Percentiles rank a stretch among this genome's conserved stretches.
Evolutionary conservation across 2,888 invertebrate species (phyloP).

Genomic region (Hyalella azteca): DNA sequence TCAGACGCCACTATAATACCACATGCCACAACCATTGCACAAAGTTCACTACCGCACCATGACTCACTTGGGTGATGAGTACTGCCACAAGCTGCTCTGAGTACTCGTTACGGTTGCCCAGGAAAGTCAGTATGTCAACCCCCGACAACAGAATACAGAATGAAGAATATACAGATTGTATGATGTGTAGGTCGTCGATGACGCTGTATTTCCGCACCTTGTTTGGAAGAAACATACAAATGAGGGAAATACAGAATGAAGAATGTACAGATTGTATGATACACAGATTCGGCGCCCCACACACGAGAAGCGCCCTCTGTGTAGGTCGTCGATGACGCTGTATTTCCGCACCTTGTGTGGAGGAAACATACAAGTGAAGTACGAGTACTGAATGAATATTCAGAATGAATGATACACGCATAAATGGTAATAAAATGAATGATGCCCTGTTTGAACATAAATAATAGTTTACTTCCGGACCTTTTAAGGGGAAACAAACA

Average conservation of each 20-base stretch:
- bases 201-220: constrained; percentile 54
- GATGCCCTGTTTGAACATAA: too few species aligned
- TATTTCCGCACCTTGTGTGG: constrained; percentile 50
- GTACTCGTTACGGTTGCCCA: constrained; percentile 87
- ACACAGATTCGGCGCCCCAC: constrained; percentile 78
- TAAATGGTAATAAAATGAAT: too few species aligned
- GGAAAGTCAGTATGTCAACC: constrained; percentile 86
- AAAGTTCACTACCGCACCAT: not conserved
- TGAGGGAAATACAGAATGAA: too few species aligned
- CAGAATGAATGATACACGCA: too few species aligned
- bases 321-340: constrained; percentile 51
- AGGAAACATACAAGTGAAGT: too few species aligned
- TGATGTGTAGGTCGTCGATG: constrained; percentile 61
- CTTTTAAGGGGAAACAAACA: too few species aligned
- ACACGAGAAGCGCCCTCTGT: constrained; percentile 82
- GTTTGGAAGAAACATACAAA: too few species aligned
- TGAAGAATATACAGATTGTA: too few species aligned
- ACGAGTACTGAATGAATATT: too few species aligned
- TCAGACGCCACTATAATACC: too few species aligned
- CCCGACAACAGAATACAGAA: constrained; percentile 80
- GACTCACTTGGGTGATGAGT: constrained; percentile 76
- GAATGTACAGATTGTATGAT: too few species aligned
- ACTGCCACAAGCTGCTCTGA: constrained; percentile 89
- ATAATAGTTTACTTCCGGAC: too few species aligned
- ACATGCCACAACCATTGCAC: not conserved